These are phyloP conservation scores for Panagrolaimus sp. DNA, from an alignment of 1,140 invertebrate genomes.

Conservation along the genomic window DNA sequence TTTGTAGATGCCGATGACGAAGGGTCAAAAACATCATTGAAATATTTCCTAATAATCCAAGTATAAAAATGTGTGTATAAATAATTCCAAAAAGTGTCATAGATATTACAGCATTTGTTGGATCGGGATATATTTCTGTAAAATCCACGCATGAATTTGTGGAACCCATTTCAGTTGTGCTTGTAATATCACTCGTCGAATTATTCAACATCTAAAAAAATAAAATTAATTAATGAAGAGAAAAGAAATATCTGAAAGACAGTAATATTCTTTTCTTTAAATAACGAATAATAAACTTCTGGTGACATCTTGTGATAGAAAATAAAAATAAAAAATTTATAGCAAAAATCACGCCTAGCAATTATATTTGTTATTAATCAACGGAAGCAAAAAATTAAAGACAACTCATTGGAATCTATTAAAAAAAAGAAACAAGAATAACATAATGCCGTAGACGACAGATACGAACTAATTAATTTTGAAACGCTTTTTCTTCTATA, in stretches of 20 bases:
- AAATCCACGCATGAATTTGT: conserved; percentile 5
- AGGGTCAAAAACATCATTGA: conserved; percentile 36
- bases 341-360: background rate
- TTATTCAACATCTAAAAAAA: background rate
- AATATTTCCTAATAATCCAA: conserved; percentile 52
- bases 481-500: too few relatives aligned
- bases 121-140: conserved; percentile 42
- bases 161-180: background rate
- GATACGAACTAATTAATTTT: too few relatives aligned
- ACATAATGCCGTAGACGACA: too few relatives aligned
- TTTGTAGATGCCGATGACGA: conserved; percentile 17
- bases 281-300: background rate
- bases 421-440: too few relatives aligned
- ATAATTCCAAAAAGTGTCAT: conserved; percentile 42
- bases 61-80: conserved; percentile 52
- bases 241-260: background rate
- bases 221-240: background rate
- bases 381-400: background rate
- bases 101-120: conserved; percentile 41
- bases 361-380: background rate
- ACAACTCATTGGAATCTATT: background rate
- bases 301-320: background rate
- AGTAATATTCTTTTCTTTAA: background rate
- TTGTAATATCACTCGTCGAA: background rate
- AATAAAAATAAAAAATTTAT: background rate